Percentiles rank a stretch among this genome's conserved stretches.
Conservation (phyloP, 2,797 vertebrate genomes). For the Podargus strigoides region DNA sequence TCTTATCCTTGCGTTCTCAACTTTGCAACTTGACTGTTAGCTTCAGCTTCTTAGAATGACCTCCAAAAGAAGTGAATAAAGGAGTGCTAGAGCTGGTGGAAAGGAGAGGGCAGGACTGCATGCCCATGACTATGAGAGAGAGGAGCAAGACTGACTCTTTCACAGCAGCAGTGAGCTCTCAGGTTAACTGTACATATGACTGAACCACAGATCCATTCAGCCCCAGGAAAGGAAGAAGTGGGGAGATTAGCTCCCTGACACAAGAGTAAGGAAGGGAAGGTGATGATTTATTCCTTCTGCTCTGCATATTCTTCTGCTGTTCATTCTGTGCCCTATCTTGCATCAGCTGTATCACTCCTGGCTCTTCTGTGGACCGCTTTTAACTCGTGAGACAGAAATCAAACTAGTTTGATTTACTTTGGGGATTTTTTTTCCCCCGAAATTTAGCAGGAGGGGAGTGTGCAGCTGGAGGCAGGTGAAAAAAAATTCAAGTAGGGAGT, state of each 20-base stretch:
- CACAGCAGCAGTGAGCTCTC: rapidly evolving
- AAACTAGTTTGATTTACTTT: neutral
- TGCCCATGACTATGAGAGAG: rapidly evolving
- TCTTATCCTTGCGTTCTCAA: neutral
- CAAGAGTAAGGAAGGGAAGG: neutral
- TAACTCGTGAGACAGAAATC: neutral
- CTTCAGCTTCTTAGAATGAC: neutral
- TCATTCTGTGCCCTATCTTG: neutral
- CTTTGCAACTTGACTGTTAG: neutral
- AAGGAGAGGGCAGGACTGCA: neutral
- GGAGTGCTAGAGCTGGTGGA: neutral
- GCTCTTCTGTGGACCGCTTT: neutral
- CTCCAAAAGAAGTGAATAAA: neutral
- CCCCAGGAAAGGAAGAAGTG: neutral
- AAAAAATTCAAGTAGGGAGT: neutral
- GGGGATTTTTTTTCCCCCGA: neutral
- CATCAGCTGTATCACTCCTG: rapidly evolving
- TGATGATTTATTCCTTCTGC: neutral
- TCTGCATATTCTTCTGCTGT: neutral
- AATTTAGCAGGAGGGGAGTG: neutral
- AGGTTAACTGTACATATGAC: neutral
- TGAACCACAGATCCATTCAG: neutral
- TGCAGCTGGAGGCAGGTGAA: neutral
- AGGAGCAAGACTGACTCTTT: neutral
- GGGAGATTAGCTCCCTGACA: neutral